These are phyloP conservation scores for Machimus rusticus DNA, from an alignment of 2,888 invertebrate species.

Conservation along the genomic window DNA sequence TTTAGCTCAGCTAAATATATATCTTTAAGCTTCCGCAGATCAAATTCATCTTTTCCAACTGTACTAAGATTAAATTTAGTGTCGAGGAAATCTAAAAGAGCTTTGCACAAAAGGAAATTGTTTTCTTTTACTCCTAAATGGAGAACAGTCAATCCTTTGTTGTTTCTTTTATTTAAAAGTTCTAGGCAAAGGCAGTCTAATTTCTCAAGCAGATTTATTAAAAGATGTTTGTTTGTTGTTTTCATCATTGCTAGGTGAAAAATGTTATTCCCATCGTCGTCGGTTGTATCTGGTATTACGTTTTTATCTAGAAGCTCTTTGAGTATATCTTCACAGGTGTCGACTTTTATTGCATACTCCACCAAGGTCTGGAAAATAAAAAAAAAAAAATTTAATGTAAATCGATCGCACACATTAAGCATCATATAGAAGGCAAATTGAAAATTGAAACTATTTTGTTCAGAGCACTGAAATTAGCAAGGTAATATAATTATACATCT, in stretches of 20 bases:
- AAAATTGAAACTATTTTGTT: background rate
- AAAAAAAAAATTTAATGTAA: background rate
- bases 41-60: background rate
- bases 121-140: conserved; percentile 57
- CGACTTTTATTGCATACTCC: background rate
- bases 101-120: conserved; percentile 55
- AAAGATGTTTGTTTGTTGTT: conserved; percentile 29
- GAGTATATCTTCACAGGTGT: background rate
- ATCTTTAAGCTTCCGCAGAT: background rate
- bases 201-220: conserved; percentile 45
- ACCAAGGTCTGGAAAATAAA: background rate
- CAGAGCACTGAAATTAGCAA: too few relatives aligned
- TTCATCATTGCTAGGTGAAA: conserved; percentile 57
- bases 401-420: background rate
- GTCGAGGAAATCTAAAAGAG: conserved; percentile 55
- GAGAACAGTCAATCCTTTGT: conserved; percentile 57
- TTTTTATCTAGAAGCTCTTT: background rate
- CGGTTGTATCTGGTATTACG: conserved; percentile 51
- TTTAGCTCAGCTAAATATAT: background rate
- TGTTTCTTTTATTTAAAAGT: conserved; percentile 53
- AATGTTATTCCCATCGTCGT: conserved; percentile 55
- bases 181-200: conserved; percentile 53
- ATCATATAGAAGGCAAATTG: too few relatives aligned
- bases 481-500: too few relatives aligned
- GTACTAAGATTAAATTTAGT: conserved; percentile 47